Evolutionary conservation across 2,797 vertebrate genomes (phyloP), one percentile per base, ranked within the genome.

Genomic region (Micrastur ruficollis): DNA sequence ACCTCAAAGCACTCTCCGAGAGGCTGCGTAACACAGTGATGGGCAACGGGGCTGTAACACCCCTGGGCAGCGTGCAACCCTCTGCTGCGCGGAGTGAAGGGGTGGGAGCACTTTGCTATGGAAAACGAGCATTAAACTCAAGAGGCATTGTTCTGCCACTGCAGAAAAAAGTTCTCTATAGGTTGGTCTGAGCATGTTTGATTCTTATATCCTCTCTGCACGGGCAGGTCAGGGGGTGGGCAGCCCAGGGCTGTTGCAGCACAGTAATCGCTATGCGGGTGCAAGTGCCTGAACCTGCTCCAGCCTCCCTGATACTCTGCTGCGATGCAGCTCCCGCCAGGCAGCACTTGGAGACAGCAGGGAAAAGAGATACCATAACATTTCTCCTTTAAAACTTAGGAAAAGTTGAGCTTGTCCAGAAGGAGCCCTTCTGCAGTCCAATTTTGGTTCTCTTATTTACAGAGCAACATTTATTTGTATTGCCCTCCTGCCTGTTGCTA

Each of bases 401-500:
- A 92, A 50, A 95, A 81, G 47, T 55, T 86, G 78, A 91, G 76
- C 75, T 86, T 76, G 21, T 55, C 52, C 58, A 85, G 74, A 94
- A 65, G 85, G 61, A 56, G 34, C 25, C 71, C 61, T 95, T 93
- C 92, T 86, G 66, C 50, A 62, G 49, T 47, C 79, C 92, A 86
- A 1, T 71, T 84, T 81, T 8, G 14, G 71, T 31, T 93, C 63
- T 34, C 49, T 72, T 93, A 86, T 93, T 97, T 97, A 95, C 89
- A 94, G 75, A 95, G 75, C 74, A 56, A 91, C 86, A 70, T 86
- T 94, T 95, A 93, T 85, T 91, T n/a, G 89, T 91, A 23, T 68
- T 89, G 78, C 94, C 61, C 81, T 95, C 83, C 94, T 87, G 76
- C 66, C 74, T 90, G 85, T 26, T 86, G 85, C 94, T 97, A 90